Evolutionary conservation across 2,113 vertebrate species (phyloP), one percentile per base, ranked within the genome.

Genomic region (Archocentrus centrarchus): DNA sequence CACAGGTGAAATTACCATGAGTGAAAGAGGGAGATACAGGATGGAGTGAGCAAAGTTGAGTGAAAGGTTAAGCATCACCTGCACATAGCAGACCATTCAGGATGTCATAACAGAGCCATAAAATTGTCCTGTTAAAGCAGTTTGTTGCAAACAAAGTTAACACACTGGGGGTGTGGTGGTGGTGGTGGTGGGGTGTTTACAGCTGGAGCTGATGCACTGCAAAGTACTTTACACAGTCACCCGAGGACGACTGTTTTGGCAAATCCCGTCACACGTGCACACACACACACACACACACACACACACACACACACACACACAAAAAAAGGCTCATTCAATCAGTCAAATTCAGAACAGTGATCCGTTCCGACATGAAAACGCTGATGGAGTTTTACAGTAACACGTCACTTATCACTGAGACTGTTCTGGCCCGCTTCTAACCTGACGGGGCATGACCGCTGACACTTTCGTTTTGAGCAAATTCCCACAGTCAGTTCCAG

Each of bases 131-230:
- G 80, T 91, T 81, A 84, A 75, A 77, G 79, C 81, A 82, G 88
- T 88, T 87, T 90, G 92, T 92, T 88, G 79, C 85, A 87, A 87
- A 90, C 76, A 78, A 81, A 80, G 75, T 93, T 92, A 91, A 90
- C 89, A 81, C 87, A 87, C 35, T 7, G 35, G 35, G 7, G 8
- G 37, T 6, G 37, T 7, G 7, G 7, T 47, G 86, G n/a, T 94
- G 93, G 30, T 35, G 32, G 35, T 2, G 8, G 37, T 8, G 37
- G 37, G 37, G 7, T 47, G 86, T 94, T 94, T 88, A 93, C 89
- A 90, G 68, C 84, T 79, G 58, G 50, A 63, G 91, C 75, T 59
- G 82, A 83, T 81, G 68, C 86, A 47, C 82, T 53, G 27, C 85
- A 83, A 92, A 88, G 73, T 20, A 39, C 57, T 89, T 90, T 77